phyloP scores from a whole-genome alignment of 2,888 invertebrate species.

The Lasioglossum leucozonium region DNA sequence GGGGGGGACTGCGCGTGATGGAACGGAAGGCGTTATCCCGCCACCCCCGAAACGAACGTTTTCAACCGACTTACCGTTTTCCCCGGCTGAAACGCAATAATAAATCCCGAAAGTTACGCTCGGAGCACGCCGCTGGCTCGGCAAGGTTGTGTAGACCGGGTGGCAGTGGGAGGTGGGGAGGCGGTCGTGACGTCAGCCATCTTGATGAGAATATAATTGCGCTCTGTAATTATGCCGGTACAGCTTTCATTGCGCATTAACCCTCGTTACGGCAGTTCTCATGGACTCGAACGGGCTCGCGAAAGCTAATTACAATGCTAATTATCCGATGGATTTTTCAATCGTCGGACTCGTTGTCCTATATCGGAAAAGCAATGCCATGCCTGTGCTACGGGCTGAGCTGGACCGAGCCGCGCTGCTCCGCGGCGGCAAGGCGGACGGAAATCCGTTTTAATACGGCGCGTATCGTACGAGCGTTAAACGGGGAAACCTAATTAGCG shows the following conservation, averaged over 20 bases:
- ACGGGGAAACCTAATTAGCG: conserved; percentile 31
- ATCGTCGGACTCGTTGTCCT: conserved; percentile 10
- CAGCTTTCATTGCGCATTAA: conserved; percentile 35
- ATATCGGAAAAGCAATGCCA: conserved; percentile 2
- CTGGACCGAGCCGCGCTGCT: background rate
- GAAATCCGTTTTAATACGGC: conserved; percentile 29
- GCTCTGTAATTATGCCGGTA: conserved; percentile 21
- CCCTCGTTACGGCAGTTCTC: conserved; percentile 35
- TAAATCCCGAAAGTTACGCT: conserved; percentile 20
- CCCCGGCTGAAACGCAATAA: conserved; percentile 19
- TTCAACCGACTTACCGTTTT: background rate
- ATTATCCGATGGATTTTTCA: conserved; percentile 23
- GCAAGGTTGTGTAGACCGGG: background rate
- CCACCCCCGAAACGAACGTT: conserved; percentile 13
- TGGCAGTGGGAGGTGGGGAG: background rate
- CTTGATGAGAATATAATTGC: conserved; percentile 27
- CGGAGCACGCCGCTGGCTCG: background rate
- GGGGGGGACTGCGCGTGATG: conserved; percentile 7
- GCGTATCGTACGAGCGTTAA: conserved; percentile 27
- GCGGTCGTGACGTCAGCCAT: conserved; percentile 11
- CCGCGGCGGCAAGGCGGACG: background rate
- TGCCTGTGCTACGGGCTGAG: background rate
- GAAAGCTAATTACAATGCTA: conserved; percentile 30
- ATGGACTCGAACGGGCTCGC: conserved; percentile 13
- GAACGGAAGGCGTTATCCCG: conserved; percentile 26